These are phyloP conservation scores for Drosophila percnosoma DNA, from an alignment of 2,888 invertebrate genomes.

Conservation along the genomic window DNA sequence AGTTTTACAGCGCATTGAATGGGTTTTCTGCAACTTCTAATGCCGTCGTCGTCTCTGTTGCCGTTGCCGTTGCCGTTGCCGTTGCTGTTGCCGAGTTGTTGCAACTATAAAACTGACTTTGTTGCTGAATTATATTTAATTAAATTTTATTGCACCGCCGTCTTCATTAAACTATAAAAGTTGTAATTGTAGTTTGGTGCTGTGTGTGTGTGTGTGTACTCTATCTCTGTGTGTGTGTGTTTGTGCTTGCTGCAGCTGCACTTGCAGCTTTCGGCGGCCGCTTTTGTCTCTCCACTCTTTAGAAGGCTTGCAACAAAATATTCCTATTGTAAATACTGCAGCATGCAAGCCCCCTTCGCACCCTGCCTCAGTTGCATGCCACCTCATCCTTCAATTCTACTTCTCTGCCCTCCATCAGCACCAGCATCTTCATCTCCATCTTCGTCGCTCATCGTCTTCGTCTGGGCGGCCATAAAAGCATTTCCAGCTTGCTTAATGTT, in stretches of 20 bases:
- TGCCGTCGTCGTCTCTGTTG: conserved; percentile 35
- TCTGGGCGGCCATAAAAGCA: conserved; percentile 78
- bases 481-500: conserved; percentile 82
- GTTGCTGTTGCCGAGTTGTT: conserved; percentile 27
- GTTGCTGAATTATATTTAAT: conserved; percentile 81
- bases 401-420: conserved; percentile 8
- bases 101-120: conserved; percentile 77
- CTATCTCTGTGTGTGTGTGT: conserved; percentile 8
- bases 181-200: conserved; percentile 21
- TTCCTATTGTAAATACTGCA: conserved; percentile 50
- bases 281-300: conserved; percentile 31
- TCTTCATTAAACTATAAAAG: conserved; percentile 81
- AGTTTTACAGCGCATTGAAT: conserved; percentile 67
- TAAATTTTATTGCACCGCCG: conserved; percentile 80
- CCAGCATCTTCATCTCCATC: conserved; percentile 29
- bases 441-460: conserved; percentile 41
- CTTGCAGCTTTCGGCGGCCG: conserved; percentile 35
- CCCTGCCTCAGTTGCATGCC: neutral
- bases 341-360: conserved; percentile 18
- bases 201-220: conserved; percentile 13
- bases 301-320: conserved; percentile 61
- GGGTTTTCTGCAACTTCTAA: conserved; percentile 54
- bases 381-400: conserved; percentile 6
- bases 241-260: conserved; percentile 47
- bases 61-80: conserved; percentile 32